Base-by-base conservation (phyloP, 2,113 vertebrate species). In the Cichladusa arquata region DNA sequence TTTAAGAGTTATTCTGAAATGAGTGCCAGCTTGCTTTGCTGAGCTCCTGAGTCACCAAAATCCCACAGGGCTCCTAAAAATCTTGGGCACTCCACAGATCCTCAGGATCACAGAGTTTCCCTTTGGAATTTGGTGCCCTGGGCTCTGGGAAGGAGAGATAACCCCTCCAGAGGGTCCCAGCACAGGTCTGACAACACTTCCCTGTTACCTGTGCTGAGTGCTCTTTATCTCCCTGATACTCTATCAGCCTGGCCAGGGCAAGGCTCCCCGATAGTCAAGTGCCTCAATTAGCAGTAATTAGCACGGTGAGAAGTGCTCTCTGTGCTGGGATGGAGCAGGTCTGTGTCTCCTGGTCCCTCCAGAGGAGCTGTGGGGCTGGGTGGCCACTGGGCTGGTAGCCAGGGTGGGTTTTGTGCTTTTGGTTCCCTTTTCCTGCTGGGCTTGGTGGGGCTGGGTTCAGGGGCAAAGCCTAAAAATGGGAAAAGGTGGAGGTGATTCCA, bases 281-380 rank as follows among this genome's bases (percentile, higher is more conserved):
- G 92, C 47, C 82, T 88, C 64, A 93, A 96, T 95, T 96, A 96
- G 88, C 50, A 20, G 29, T 58, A 88, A 96, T 95, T 93, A 94
- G 17, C 10, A 5, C 3, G 18, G 38, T 14, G 45, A 44, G 53
- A 44, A 66, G 9, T 19, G 11, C 0, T 0, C 58, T 29, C 44
- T 22, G 40, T 0, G 2, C 22, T 28, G 50, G 66, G 58, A 11
- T 28, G 58, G 22, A 82, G 36, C 45, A 36, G 44, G 29, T 66
- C 40, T 0, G 1, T 6, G 28, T 23, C 23, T 33, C 13, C 36
- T 12, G n/a, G 7, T 70, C 5, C 29, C 22, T 51, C 57, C 20
- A 33, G 45, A 19, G 79, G 40, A 56, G 38, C 3, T 11, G 26
- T 44, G 65, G 29, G 42, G 4, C 44, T 86, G 73, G 11, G 24